Evolutionary conservation across 1,140 invertebrate species (phyloP).

Genomic region (Drosophila bocki): DNA sequence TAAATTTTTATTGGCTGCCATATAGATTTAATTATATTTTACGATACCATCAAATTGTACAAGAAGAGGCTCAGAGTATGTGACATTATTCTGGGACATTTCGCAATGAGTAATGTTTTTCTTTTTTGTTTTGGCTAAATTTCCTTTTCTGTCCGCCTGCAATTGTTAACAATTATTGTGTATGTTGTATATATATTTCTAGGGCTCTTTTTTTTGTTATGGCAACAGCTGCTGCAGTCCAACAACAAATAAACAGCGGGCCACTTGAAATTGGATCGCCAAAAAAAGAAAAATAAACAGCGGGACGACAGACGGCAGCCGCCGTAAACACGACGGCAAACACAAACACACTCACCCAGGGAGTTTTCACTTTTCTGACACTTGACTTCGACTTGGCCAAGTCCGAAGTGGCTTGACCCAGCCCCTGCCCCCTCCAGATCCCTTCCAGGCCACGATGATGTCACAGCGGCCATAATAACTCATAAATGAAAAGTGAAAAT

Average conservation of each 20-base stretch:
- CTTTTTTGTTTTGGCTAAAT: constrained; percentile 44
- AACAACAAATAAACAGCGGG: constrained; percentile 78
- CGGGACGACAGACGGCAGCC: constrained; percentile 33
- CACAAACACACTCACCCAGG: constrained; percentile 24
- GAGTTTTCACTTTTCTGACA: constrained; percentile 82
- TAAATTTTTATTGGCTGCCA: constrained; percentile 7
- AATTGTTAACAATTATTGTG: constrained; percentile 73
- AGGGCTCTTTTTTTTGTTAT: constrained; percentile 57
- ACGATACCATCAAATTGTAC: constrained; percentile 55
- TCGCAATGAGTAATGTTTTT: constrained; percentile 23
- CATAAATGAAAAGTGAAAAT: constrained; percentile 84
- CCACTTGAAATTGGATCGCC: constrained; percentile 82
- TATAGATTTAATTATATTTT: constrained; percentile 33
- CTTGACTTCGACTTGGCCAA: constrained; percentile 75
- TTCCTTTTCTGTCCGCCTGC: constrained; percentile 35
- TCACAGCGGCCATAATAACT: constrained; percentile 71
- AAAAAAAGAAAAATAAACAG: constrained; percentile 76
- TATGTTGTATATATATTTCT: constrained; percentile 12
- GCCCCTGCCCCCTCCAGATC: constrained; percentile 12
- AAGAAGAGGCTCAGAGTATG: not conserved
- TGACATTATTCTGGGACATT: constrained; percentile 15
- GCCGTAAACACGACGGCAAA: constrained; percentile 42
- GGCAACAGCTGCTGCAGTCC: constrained; percentile 76
- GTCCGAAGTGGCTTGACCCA: constrained; percentile 40
- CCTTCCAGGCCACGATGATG: constrained; percentile 56